A percentile compares a stretch with the other conserved stretches of the same genome.
These are phyloP conservation scores for Fistularia tabacaria DNA, from an alignment of 2,797 vertebrate genomes.

Conservation along the genomic window DNA sequence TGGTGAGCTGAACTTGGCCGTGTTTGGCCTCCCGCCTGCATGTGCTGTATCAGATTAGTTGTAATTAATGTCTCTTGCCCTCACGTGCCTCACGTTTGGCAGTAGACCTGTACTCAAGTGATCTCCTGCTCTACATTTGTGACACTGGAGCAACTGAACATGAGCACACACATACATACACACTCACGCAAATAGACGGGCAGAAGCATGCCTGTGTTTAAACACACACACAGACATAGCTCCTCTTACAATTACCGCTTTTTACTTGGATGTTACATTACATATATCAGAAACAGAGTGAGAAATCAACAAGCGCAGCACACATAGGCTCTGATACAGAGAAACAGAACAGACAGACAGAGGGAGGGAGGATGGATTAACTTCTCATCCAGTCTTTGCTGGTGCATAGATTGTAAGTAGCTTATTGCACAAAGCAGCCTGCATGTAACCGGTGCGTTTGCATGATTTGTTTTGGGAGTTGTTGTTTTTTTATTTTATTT, in stretches of 20 bases:
- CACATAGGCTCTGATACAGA: conserved; percentile 16
- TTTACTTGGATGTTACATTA: conserved; percentile 3
- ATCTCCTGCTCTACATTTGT: conserved; percentile 19
- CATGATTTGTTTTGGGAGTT: conserved; percentile 60
- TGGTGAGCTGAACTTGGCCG: neutral
- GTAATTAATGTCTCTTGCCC: conserved; percentile 40
- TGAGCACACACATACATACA: neutral
- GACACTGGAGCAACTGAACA: neutral
- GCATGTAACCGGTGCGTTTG: conserved; percentile 62
- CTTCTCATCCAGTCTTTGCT: conserved; percentile 74
- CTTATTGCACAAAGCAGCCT: conserved; percentile 71
- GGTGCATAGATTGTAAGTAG: conserved; percentile 72
- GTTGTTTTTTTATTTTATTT: conserved; percentile 33
- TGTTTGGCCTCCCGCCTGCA: conserved; percentile 5
- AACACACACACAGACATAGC: too few relatives aligned
- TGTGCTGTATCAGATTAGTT: conserved; percentile 46
- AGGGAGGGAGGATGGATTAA: conserved; percentile 59
- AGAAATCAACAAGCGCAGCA: conserved; percentile 9
- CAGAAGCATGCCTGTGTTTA: too few relatives aligned
- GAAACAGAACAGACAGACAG: conserved; percentile 24
- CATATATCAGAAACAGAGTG: neutral
- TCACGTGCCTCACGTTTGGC: conserved; percentile 35
- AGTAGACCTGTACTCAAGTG: conserved; percentile 4
- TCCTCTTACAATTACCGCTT: neutral
- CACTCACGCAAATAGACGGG: too few relatives aligned